These are phyloP conservation scores for Drosophila antonietae DNA, from an alignment of 2,888 invertebrate species.

Conservation along the genomic window DNA sequence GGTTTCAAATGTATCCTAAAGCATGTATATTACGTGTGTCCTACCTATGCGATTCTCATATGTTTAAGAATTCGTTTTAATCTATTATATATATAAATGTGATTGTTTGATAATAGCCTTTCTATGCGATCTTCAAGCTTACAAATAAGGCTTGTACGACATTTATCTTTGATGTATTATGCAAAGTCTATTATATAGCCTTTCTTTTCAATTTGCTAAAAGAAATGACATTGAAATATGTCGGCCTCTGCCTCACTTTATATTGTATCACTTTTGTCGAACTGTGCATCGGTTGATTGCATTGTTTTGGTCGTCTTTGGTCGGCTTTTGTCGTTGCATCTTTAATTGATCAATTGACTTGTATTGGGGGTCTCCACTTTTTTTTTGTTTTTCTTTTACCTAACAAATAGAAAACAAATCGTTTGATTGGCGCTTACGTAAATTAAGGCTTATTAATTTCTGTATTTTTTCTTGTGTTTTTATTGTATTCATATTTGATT, in stretches of 20 bases:
- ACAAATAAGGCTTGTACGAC: background rate
- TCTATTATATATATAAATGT: no score
- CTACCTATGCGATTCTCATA: background rate
- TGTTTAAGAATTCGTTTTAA: no score
- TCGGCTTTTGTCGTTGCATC: slow-evolving; percentile 44
- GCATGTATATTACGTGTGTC: background rate
- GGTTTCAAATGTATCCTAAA: no score
- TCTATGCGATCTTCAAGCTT: background rate
- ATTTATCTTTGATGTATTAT: background rate
- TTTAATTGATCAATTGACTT: slow-evolving; percentile 72
- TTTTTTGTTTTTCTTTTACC: slow-evolving; percentile 27
- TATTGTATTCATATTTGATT: slow-evolving; percentile 35
- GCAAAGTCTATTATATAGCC: background rate
- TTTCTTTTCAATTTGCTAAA: background rate
- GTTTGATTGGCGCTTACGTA: slow-evolving; percentile 69
- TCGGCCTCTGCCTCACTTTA: background rate
- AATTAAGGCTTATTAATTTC: slow-evolving; percentile 62
- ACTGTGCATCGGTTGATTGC: slow-evolving; percentile 22
- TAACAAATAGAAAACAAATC: slow-evolving; percentile 42
- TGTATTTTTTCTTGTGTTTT: slow-evolving; percentile 23
- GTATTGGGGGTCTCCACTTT: slow-evolving; percentile 23
- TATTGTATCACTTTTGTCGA: background rate
- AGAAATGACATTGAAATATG: slow-evolving; percentile 1
- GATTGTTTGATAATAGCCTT: no score
- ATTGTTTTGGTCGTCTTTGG: slow-evolving; percentile 9